Percentiles rank a stretch among this genome's conserved stretches.
These are phyloP conservation scores for Pionites leucogaster DNA, from an alignment of 2,113 vertebrate genomes.

Conservation along the genomic window DNA sequence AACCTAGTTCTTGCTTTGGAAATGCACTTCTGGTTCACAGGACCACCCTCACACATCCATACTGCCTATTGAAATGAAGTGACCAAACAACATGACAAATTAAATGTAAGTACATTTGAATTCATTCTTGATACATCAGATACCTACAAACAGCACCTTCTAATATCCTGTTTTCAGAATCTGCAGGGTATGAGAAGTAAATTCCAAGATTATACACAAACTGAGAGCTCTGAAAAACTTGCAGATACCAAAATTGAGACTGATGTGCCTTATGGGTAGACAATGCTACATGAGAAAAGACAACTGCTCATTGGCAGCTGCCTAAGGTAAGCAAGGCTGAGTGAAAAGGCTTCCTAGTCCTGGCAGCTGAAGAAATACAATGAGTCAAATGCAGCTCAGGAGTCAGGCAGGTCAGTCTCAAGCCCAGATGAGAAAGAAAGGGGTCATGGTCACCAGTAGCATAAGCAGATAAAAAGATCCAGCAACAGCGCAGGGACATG, in stretches of 20 bases:
- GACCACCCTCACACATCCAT: not conserved
- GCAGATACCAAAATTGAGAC: not conserved
- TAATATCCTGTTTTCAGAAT: not conserved
- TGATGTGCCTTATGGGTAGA: not conserved
- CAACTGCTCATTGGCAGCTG: not conserved
- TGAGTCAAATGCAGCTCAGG: not conserved
- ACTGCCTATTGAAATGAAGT: not conserved
- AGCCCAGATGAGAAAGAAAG: not conserved
- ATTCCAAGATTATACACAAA: not conserved
- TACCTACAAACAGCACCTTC: not conserved
- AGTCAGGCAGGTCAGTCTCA: not conserved
- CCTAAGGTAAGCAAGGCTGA: not conserved
- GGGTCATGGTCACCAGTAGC: not conserved
- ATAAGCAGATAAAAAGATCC: constrained; percentile 28
- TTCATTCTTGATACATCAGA: not conserved
- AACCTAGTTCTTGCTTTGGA: not conserved
- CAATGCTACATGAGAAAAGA: not conserved
- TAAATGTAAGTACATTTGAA: not conserved
- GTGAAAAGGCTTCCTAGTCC: not conserved
- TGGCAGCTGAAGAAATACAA: not conserved
- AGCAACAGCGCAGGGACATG: not conserved
- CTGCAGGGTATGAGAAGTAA: not conserved
- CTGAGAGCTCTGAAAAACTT: not conserved
- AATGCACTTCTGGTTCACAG: not conserved
- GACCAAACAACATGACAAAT: not conserved